A percentile compares a stretch with the other conserved stretches of the same genome.
phyloP scores from a whole-genome alignment of 2,888 invertebrate species.

The Danaus chrysippus region DNA sequence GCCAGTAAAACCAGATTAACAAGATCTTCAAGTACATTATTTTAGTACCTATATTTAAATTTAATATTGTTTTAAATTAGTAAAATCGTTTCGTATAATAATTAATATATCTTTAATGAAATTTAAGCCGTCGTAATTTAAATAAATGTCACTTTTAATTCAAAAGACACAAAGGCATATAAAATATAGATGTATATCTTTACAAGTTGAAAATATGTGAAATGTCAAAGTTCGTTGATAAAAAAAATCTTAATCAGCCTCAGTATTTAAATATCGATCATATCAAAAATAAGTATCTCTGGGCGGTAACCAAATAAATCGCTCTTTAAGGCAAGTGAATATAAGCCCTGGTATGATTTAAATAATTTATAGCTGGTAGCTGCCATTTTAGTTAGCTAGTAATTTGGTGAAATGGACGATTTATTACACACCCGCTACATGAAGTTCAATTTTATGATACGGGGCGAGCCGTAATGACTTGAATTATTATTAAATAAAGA shows the following conservation, averaged over 20 bases:
- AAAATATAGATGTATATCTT: no score
- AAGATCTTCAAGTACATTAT: no score
- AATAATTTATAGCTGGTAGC: constrained; percentile 1
- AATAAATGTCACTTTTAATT: no score
- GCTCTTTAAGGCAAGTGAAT: constrained; percentile 5
- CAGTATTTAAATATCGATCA: constrained; percentile 28
- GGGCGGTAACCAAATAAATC: constrained; percentile 27
- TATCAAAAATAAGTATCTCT: constrained; percentile 28
- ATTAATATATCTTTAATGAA: no score
- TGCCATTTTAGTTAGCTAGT: constrained; percentile 23
- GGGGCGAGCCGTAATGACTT: constrained; percentile 34
- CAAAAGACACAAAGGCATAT: no score
- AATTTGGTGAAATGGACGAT: constrained; percentile 37
- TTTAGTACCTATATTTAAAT: no score
- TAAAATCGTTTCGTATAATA: no score
- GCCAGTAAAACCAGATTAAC: no score
- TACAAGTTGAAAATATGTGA: background rate
- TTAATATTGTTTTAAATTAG: no score
- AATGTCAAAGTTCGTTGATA: constrained; percentile 22
- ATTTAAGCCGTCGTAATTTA: no score
- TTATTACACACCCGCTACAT: constrained; percentile 29
- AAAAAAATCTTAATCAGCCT: constrained; percentile 19
- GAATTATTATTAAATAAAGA: constrained; percentile 34
- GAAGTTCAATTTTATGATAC: constrained; percentile 30
- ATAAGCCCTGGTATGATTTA: background rate